phyloP scores from a whole-genome alignment of 2,888 invertebrate genomes.

The Thecophora atra region DNA sequence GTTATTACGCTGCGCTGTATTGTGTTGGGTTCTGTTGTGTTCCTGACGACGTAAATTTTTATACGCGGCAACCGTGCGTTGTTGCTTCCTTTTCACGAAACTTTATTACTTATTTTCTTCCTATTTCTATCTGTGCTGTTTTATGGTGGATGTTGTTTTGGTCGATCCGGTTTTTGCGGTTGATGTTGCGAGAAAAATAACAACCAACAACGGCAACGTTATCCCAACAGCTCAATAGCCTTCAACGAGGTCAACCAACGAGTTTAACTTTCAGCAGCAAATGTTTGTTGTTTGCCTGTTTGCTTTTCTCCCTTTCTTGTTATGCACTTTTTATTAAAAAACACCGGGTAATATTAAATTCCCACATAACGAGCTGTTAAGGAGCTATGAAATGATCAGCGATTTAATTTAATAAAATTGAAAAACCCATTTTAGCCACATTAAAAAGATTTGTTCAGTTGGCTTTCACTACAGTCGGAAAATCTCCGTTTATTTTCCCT shows the following conservation, averaged over 20 bases:
- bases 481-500: not conserved
- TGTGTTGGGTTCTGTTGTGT: not conserved
- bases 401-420: too few relatives aligned
- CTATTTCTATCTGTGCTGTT: not conserved
- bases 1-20: not conserved
- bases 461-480: too few relatives aligned
- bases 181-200: not conserved
- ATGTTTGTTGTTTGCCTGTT: not conserved
- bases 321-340: too few relatives aligned
- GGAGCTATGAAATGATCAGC: too few relatives aligned
- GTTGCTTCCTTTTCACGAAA: not conserved
- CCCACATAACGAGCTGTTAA: too few relatives aligned
- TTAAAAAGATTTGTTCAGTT: too few relatives aligned
- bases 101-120: not conserved
- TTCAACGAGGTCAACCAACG: slow-evolving; percentile 12
- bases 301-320: too few relatives aligned
- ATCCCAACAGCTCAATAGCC: slow-evolving; percentile 11
- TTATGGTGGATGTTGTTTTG: not conserved
- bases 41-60: not conserved
- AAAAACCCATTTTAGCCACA: too few relatives aligned
- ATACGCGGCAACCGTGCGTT: not conserved
- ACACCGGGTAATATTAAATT: too few relatives aligned
- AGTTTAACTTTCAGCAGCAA: not conserved
- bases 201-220: too few relatives aligned
- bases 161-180: not conserved